phyloP scores from a whole-genome alignment of 2,113 vertebrate species.

The Mesembrinibis cayennensis region DNA sequence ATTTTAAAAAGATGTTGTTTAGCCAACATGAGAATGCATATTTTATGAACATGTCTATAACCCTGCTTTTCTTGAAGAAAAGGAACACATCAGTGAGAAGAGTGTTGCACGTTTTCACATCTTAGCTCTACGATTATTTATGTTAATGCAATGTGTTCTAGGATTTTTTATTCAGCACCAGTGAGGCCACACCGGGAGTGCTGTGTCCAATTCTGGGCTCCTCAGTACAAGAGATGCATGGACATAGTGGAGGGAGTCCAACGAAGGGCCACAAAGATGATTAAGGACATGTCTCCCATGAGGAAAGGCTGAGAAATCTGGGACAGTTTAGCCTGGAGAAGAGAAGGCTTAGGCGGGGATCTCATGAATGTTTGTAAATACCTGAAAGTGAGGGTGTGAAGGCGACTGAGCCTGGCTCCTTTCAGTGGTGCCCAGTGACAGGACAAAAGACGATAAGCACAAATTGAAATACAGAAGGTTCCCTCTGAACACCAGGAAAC shows the following conservation, averaged over 20 bases:
- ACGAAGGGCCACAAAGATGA: background rate
- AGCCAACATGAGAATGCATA: background rate
- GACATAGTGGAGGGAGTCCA: background rate
- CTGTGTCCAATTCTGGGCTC: background rate
- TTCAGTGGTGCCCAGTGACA: too few species aligned
- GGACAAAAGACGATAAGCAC: too few species aligned
- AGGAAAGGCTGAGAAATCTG: background rate
- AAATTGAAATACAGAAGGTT: background rate
- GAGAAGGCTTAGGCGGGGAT: background rate
- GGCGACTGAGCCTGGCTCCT: background rate
- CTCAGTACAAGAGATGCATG: background rate
- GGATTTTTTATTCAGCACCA: background rate
- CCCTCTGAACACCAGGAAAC: background rate
- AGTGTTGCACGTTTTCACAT: background rate
- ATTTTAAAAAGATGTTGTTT: background rate
- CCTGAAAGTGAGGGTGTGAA: fast-evolving
- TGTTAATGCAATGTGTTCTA: background rate
- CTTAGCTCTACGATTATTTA: background rate
- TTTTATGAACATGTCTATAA: background rate
- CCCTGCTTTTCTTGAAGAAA: background rate
- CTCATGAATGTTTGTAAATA: background rate
- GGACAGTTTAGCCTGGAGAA: background rate
- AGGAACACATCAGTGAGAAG: background rate
- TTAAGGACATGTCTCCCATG: background rate
- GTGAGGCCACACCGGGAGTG: background rate